A percentile compares a stretch with the other conserved stretches of the same genome.
Evolutionary conservation across 2,797 vertebrate genomes (phyloP).

Genomic region (Cottoperca gobio): DNA sequence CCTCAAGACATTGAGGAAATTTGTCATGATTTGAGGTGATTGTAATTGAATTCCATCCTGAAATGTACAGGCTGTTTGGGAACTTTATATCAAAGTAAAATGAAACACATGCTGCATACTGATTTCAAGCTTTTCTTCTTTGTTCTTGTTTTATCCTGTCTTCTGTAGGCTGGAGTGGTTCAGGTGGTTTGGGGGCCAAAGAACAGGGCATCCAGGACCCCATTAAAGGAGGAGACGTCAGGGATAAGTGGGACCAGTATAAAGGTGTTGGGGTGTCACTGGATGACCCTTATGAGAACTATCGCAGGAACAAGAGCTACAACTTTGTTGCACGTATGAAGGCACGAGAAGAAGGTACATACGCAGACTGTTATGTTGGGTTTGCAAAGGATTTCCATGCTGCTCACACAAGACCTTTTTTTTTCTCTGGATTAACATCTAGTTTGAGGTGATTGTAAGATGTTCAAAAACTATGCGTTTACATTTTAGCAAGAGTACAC

Average conservation of each 20-base stretch:
- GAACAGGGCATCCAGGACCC: slow-evolving; percentile 99
- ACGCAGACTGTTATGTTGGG: not conserved
- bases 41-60: not conserved
- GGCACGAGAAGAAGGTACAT: slow-evolving; percentile 94
- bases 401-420: not conserved
- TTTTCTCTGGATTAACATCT: too few relatives aligned
- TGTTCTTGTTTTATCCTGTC: not conserved
- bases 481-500: not conserved
- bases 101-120: not conserved
- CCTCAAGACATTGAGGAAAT: too few relatives aligned
- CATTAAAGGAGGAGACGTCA: slow-evolving; percentile 95
- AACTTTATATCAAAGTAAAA: not conserved
- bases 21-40: not conserved
- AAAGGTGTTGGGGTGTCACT: slow-evolving; percentile 97
- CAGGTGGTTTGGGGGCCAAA: slow-evolving; percentile 94
- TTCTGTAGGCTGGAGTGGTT: slow-evolving; percentile 94
- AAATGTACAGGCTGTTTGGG: not conserved
- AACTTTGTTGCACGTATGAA: slow-evolving; percentile 99
- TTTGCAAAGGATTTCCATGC: not conserved
- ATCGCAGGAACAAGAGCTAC: slow-evolving; percentile 97
- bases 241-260: slow-evolving; percentile 99
- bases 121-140: not conserved
- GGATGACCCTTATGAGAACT: slow-evolving; percentile 98
- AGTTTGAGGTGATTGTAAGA: not conserved
- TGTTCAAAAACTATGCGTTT: not conserved